Evolutionary conservation across 2,797 vertebrate genomes (phyloP), one percentile per base, ranked within the genome.

Genomic region (Eleutherodactylus coqui): DNA sequence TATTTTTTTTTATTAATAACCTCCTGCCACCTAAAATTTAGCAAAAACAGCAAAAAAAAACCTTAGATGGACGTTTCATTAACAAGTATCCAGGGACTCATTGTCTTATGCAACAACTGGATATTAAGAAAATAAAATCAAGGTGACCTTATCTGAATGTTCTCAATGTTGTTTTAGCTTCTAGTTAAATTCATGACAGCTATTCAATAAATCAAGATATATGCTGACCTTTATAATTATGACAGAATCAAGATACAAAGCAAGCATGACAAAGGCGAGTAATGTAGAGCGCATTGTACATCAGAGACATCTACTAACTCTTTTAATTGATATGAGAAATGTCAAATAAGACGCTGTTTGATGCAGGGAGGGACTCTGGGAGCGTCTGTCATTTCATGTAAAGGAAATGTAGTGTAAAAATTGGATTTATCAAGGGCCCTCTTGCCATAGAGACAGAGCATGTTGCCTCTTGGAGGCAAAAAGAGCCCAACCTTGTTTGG

Each of bases 221-320:
- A 87, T 84, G 47, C 55, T 81, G 76, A 87, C 86, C 82, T 87
- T 87, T 84, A 67, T 84, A 87, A 87, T 84, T 87, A 87, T 84
- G 86, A 87, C 86, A 87, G 82, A 87, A 87, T 79, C 82, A 81
- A 84, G 82, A 87, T 79, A 64, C 43, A 87, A 87, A 87, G 72
- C 82, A 55, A 79, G 77, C 43, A 62, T 80, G 86, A 87, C 86
- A 84, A 77, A 87, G 41, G 24, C 36, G 21, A 11, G 62, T 47
- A 79, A 76, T 75, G 76, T 72, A 64, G 60, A 73, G 73, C 11
- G 76, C 53, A 27, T 38, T 51, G 86, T 80, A 53, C 76, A 84
- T 67, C 29, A 62, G 34, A 62, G 43, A 84, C 76, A 45, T 45
- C 32, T 32, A 75, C 75, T 75, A 83, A 83, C 41, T 49, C 53